Evolutionary conservation across 2,797 vertebrate genomes (phyloP), one percentile per base, ranked within the genome.

Genomic region (Sebastes itinus): DNA sequence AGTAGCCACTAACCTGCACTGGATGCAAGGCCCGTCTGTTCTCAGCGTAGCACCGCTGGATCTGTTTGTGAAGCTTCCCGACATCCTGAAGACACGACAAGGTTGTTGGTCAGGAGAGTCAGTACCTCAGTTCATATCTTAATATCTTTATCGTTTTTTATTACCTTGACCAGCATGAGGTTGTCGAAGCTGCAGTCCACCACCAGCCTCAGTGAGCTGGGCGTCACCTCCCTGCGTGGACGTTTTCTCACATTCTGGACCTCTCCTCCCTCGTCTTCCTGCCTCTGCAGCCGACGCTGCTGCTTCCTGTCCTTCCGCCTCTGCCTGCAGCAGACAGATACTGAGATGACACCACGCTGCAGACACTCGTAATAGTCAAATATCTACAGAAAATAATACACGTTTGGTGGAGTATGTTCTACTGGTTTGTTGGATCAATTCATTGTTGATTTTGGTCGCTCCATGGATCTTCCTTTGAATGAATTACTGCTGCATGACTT

Each of bases 31-130:
- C 97, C 67, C 97, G 96, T 77, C 98, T 95, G 91, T 99, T 99
- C 93, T 98, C 97, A 58, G 98, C 97, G 0, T 99, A 99, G 87
- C 98, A 99, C 64, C 99, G 95, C 91, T 99, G 97, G 93, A 99
- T 98, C 93, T 99, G 99, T 89, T 97, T 99, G 94, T 99, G 98
- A 77, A 99, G 98, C 90, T 99, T 99, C 90, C 96, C 95, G 38
- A 99, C 95, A 70, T 99, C 98, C 98, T 99, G 91, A 5, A 87
- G 32, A 52, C 88, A 81, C 58, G 87, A 77, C 75, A 77, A 60
- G 1, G 35, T 16, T 0, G n/a, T 3, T 1, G 6, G 12, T 67
- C 25, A 59, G 18, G 20, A 35, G 25, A 25, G 4, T 20, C 32
- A 20, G 22, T 12, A 2, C 62, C 25, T 25, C 18, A 14, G 13